Evolutionary conservation across 2,888 invertebrate species (phyloP), one percentile per base, ranked within the genome.

Genomic region (Tanaodytes sp.): DNA sequence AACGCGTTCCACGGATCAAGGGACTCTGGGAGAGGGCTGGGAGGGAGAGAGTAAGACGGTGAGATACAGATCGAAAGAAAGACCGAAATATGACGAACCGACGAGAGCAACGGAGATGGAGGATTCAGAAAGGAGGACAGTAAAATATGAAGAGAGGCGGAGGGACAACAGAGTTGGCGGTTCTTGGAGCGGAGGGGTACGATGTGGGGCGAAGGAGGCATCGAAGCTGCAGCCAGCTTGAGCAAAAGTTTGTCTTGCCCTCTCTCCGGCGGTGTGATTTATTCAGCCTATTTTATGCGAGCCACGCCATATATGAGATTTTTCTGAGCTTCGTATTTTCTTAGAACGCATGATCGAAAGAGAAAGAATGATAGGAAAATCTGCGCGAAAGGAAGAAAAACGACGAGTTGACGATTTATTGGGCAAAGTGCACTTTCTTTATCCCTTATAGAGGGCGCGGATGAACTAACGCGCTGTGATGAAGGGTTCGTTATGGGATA

Each of bases 261-360:
- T 68, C 46, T 52, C 65, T 30, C 57, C 45, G 19, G 40, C 67
- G 40, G 37, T 71, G 76, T 80, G 81, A 82, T 82, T 82, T 82
- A 82, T 82, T 80, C 80, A 77, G 76, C 76, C 79, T 79, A 79
- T 80, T 80, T 80, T 80, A 79, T 79, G 77, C 78, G 75, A 79
- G 73, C 75, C 76, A 71, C 73, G 73, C 77, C 78, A 73, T 79
- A 75, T 77, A 80, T 80, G 80, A 82, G 81, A 81, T 79, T 81
- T 79, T 76, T 75, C 74, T 72, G 78, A 77, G 76, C 76, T 77
- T 76, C 79, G 79, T 81, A 82, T 79, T 81, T 80, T 77, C 78
- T 73, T 71, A 62, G 63, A 71, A 66, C 71, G 66, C 71, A 71
- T 71, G 66, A 71, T 71, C 71, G 71, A 66, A 71, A 63, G 62